These are phyloP conservation scores for Balaeniceps rex DNA, from an alignment of 2,113 vertebrate species.

Conservation along the genomic window DNA sequence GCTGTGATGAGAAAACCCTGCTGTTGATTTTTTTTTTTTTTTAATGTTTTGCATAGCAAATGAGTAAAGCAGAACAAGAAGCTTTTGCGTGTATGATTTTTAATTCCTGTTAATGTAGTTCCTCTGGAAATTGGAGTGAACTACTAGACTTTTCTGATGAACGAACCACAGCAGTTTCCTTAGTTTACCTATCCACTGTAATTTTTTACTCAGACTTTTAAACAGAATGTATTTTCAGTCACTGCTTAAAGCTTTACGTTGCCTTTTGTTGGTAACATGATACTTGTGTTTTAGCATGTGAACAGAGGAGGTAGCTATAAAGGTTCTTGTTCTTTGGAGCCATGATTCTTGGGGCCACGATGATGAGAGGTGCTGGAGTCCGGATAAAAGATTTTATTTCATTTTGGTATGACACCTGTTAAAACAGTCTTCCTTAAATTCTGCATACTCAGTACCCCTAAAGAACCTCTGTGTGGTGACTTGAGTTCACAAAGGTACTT, in stretches of 20 bases:
- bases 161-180: not conserved
- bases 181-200: not conserved
- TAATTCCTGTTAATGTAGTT: not conserved
- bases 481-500: not conserved
- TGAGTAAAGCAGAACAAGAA: not conserved
- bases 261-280: rapidly evolving
- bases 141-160: not conserved
- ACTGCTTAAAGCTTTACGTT: not conserved
- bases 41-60: not conserved
- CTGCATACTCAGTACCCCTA: not conserved
- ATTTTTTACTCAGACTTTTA: not conserved
- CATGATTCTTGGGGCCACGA: not conserved
- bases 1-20: not conserved
- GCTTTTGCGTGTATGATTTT: not conserved
- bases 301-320: not conserved
- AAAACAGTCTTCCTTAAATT: not conserved
- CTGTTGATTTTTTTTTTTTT: not conserved
- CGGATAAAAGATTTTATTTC: not conserved
- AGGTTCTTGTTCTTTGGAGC: not conserved
- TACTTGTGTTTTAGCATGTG: not conserved
- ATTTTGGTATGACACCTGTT: not conserved
- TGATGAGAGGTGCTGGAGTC: not conserved
- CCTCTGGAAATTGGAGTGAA: not conserved
- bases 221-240: not conserved
- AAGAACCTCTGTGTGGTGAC: not conserved